Evolutionary conservation across 2,888 invertebrate genomes (phyloP).

Genomic region (Biston betularia): DNA sequence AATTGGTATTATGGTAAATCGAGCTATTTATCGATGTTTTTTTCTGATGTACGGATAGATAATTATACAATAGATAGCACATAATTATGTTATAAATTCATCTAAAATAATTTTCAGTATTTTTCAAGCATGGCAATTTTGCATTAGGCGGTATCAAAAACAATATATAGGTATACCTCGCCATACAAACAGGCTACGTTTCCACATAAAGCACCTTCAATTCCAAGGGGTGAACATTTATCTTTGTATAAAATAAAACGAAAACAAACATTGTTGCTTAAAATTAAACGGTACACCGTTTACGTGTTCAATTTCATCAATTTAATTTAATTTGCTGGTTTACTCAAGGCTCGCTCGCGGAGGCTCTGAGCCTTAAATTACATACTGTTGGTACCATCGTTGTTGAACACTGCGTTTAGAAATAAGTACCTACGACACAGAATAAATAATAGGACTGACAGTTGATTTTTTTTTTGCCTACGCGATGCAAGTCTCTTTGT

Average conservation of each 20-base stretch:
- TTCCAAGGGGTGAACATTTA: conserved; percentile 17
- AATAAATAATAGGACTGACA: background rate
- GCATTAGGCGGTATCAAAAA: too few species aligned
- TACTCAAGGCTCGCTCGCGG: conserved; percentile 40
- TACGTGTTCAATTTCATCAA: conserved; percentile 45
- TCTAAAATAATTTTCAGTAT: too few species aligned
- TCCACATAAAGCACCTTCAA: conserved; percentile 23
- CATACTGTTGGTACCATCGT: conserved; percentile 46
- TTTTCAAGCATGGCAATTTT: too few species aligned
- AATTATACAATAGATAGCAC: too few species aligned
- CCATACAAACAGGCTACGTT: background rate
- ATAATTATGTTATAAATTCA: too few species aligned
- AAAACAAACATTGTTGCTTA: conserved; percentile 32
- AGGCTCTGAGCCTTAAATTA: conserved; percentile 55
- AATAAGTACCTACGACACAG: background rate
- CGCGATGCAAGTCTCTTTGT: too few species aligned
- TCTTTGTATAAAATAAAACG: conserved; percentile 20
- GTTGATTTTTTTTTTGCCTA: too few species aligned
- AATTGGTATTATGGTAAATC: too few species aligned
- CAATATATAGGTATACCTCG: background rate
- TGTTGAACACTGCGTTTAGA: conserved; percentile 42
- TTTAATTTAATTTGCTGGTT: conserved; percentile 50
- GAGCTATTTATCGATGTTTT: too few species aligned
- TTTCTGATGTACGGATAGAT: too few species aligned
- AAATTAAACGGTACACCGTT: conserved; percentile 33